These are phyloP conservation scores for Gorsachius goisagi DNA, from an alignment of 2,113 vertebrate genomes.

Conservation along the genomic window DNA sequence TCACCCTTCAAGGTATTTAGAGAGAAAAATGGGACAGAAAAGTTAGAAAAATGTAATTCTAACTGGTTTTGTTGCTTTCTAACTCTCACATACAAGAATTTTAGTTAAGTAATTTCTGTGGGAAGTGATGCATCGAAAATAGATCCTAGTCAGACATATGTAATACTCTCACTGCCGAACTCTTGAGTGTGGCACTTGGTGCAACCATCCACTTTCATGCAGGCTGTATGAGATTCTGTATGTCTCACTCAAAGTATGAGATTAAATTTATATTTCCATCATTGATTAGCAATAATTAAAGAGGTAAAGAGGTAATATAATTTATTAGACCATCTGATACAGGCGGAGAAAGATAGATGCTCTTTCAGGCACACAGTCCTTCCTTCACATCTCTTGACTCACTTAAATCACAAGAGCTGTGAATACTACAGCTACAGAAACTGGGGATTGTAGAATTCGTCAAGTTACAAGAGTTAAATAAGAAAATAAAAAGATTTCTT, in stretches of 20 bases:
- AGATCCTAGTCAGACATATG: background rate
- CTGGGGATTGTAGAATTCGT: background rate
- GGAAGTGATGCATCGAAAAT: background rate
- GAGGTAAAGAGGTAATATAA: background rate
- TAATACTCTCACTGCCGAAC: background rate
- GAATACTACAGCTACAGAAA: background rate
- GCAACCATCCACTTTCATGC: background rate
- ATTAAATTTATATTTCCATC: background rate
- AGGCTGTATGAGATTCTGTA: background rate
- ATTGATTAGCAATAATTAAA: background rate
- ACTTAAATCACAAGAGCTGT: background rate
- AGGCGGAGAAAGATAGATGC: background rate
- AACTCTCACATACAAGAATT: background rate
- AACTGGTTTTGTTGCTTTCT: background rate
- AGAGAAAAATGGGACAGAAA: conserved; percentile 5
- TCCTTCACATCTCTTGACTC: background rate
- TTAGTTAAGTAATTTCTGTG: background rate
- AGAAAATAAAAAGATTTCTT: background rate
- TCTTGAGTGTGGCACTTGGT: background rate
- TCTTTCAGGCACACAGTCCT: background rate
- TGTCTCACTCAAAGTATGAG: background rate
- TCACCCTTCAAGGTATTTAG: background rate
- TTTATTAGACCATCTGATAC: background rate
- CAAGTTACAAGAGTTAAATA: background rate
- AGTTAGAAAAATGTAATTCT: background rate